Evolutionary conservation across 2,113 vertebrate species (phyloP).

Genomic region (Dermatemys mawii): DNA sequence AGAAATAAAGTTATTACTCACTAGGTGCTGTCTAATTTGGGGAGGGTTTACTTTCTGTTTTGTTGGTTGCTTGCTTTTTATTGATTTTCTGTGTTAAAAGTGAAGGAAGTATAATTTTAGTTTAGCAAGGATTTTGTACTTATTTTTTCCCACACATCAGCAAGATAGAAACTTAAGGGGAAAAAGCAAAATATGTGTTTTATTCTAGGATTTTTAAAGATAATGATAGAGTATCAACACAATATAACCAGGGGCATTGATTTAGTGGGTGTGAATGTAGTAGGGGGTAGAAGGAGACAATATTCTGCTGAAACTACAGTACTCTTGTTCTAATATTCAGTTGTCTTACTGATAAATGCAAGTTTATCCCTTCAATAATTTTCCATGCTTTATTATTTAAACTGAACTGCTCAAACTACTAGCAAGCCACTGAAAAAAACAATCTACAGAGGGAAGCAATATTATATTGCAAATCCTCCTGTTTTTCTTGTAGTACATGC

Average conservation of each 20-base stretch:
- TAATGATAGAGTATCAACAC: conserved; percentile 16
- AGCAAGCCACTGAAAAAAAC: conserved; percentile 19
- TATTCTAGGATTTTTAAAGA: conserved; percentile 27
- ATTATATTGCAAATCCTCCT: conserved; percentile 25
- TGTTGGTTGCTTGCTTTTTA: not conserved
- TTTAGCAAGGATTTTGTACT: conserved; percentile 61
- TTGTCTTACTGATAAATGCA: not conserved
- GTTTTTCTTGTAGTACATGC: conserved; percentile 29
- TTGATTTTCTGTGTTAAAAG: conserved; percentile 60
- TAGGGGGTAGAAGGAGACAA: not conserved
- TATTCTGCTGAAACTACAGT: not conserved
- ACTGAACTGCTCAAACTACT: not conserved
- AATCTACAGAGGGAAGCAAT: not conserved
- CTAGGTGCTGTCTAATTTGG: conserved; percentile 76
- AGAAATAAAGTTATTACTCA: conserved; percentile 83
- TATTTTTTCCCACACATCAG: conserved; percentile 35
- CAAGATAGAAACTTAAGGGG: conserved; percentile 1
- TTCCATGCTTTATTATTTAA: conserved; percentile 18
- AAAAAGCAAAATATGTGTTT: conserved; percentile 15
- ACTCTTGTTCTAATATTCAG: not conserved
- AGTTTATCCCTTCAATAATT: conserved; percentile 31
- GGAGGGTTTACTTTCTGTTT: conserved; percentile 41
- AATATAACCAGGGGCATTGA: not conserved
- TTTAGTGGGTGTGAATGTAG: not conserved
- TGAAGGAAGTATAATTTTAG: conserved; percentile 56